A percentile compares a stretch with the other conserved stretches of the same genome.
These are phyloP conservation scores for Petrophora chlorosata DNA, from an alignment of 2,888 invertebrate species.

Conservation along the genomic window DNA sequence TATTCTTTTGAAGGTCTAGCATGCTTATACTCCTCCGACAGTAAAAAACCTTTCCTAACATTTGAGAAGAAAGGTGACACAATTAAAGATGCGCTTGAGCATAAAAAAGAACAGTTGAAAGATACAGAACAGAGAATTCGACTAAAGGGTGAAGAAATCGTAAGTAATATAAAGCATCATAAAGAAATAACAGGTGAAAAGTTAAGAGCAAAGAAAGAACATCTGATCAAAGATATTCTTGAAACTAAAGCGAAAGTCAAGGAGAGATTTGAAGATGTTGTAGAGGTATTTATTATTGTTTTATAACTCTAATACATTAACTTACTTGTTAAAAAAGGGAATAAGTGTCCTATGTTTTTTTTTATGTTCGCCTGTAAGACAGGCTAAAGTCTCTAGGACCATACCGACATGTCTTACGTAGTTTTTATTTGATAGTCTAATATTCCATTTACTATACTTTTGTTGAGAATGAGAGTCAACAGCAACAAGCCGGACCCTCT, in stretches of 20 bases:
- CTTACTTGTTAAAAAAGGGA: too few species aligned
- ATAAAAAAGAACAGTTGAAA: conserved; percentile 85
- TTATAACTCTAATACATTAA: not conserved
- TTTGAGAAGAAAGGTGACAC: conserved; percentile 76
- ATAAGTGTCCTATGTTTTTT: too few species aligned
- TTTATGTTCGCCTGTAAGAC: too few species aligned
- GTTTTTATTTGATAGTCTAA: too few species aligned
- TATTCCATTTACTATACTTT: too few species aligned
- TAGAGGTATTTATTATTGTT: conserved; percentile 80
- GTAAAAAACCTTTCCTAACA: conserved; percentile 68
- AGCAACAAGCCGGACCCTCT: too few species aligned
- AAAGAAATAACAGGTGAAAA: conserved; percentile 71
- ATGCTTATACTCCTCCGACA: conserved; percentile 65
- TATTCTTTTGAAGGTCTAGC: conserved; percentile 47
- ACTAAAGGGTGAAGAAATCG: conserved; percentile 68
- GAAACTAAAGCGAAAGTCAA: conserved; percentile 88
- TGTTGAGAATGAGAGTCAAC: too few species aligned
- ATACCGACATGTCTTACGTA: too few species aligned
- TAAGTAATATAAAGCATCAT: conserved; percentile 73
- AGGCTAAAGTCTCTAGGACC: too few species aligned
- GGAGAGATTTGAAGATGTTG: conserved; percentile 89
- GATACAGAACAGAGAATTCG: conserved; percentile 82
- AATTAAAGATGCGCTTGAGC: conserved; percentile 83
- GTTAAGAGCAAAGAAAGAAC: conserved; percentile 84
- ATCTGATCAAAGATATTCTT: conserved; percentile 87